These are phyloP conservation scores for Globodera ellingtonae DNA, from an alignment of 1,140 invertebrate genomes.

Conservation along the genomic window DNA sequence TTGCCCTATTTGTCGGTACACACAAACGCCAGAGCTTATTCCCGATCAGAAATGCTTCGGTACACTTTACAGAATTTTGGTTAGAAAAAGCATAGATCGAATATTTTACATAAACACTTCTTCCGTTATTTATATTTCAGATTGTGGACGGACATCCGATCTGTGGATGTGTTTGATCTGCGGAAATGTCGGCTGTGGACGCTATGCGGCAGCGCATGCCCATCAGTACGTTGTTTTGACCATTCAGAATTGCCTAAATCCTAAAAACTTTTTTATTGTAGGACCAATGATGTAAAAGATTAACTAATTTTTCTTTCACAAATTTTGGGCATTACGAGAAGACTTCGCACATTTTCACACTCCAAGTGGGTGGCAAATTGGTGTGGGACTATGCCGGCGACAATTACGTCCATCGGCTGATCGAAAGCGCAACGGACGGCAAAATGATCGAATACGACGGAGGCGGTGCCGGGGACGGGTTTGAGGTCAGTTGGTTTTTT, in stretches of 20 bases:
- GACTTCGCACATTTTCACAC: constrained; percentile 93
- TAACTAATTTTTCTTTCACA: background rate
- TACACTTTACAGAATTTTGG: background rate
- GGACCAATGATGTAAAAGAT: background rate
- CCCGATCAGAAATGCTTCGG: constrained; percentile 75
- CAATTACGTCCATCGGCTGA: constrained; percentile 69
- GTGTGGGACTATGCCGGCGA: constrained; percentile 91
- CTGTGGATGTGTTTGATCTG: constrained; percentile 99
- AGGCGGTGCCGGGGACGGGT: constrained; percentile 16
- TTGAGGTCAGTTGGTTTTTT: background rate
- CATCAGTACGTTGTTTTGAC: constrained; percentile 68
- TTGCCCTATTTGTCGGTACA: constrained; percentile 76
- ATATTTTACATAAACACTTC: background rate
- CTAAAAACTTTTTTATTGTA: background rate
- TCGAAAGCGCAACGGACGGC: constrained; percentile 44
- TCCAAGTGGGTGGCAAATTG: constrained; percentile 89
- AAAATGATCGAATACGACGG: constrained; percentile 80
- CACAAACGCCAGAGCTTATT: constrained; percentile 80
- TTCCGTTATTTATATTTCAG: constrained; percentile 69
- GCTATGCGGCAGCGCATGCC: constrained; percentile 77
- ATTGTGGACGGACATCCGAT: constrained; percentile 76
- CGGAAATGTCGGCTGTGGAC: constrained; percentile 93
- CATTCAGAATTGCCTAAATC: background rate
- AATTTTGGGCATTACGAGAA: constrained; percentile 81
- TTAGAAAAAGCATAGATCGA: background rate